These are phyloP conservation scores for Proales similis DNA, from an alignment of 1,140 invertebrate species.

Conservation along the genomic window DNA sequence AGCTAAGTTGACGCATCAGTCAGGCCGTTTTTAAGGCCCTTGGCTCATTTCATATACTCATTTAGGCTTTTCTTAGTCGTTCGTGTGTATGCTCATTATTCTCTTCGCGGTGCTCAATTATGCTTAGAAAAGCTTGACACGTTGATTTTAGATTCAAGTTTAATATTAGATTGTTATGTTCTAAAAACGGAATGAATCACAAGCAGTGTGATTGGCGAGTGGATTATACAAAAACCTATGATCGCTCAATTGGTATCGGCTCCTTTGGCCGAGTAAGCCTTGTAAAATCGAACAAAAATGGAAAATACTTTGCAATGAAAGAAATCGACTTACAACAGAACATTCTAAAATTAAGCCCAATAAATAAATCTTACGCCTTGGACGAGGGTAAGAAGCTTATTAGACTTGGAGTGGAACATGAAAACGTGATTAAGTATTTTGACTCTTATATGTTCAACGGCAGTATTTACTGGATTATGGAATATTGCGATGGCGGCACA, in stretches of 20 bases:
- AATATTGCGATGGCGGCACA: constrained; percentile 35
- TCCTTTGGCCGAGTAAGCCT: constrained; percentile 34
- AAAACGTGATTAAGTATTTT: constrained; percentile 30
- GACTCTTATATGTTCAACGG: constrained; percentile 10
- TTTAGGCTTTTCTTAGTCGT: background rate
- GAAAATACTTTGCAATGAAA: constrained; percentile 16
- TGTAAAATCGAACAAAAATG: background rate
- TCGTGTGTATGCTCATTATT: background rate
- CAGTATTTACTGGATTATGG: constrained; percentile 31
- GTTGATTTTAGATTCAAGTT: background rate
- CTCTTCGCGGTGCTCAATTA: background rate
- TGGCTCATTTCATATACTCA: background rate
- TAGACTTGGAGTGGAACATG: constrained; percentile 10
- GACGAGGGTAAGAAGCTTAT: constrained; percentile 23
- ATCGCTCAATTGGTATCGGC: constrained; percentile 8
- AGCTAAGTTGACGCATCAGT: too few relatives aligned
- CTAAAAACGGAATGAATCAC: background rate
- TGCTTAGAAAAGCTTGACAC: background rate
- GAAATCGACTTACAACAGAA: constrained; percentile 24
- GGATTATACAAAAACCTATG: constrained; percentile 12
- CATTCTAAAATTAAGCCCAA: constrained; percentile 20
- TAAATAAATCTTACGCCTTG: constrained; percentile 22
- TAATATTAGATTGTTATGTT: background rate
- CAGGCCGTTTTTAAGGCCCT: background rate
- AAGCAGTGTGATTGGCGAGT: constrained; percentile 28